A percentile compares a stretch with the other conserved stretches of the same genome.
Conservation (phyloP, 1,140 invertebrate genomes). For the Drosophila biarmipes region DNA sequence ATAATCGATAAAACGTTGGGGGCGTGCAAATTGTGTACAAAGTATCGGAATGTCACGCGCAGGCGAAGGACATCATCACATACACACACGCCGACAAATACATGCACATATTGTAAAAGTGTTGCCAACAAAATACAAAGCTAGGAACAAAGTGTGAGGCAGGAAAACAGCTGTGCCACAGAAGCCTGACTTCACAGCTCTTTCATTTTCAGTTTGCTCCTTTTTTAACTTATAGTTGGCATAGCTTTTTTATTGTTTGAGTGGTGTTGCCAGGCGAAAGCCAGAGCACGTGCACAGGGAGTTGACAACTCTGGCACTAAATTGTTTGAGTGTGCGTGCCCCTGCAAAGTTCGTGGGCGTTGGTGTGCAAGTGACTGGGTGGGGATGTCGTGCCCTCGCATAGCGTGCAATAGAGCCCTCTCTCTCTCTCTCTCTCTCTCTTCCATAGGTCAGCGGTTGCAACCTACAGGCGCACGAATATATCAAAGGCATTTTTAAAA, state of each 20-base stretch:
- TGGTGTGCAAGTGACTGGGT: conserved; percentile 13
- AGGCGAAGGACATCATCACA: conserved; percentile 70
- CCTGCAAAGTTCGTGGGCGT: conserved; percentile 37
- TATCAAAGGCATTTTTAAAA: conserved; percentile 10
- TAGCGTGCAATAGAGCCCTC: conserved; percentile 18
- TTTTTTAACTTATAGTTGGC: background rate
- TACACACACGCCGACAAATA: conserved; percentile 25
- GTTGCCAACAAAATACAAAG: conserved; percentile 54
- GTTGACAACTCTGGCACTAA: conserved; percentile 55
- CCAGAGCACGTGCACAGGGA: conserved; percentile 54
- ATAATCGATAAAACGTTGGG: conserved; percentile 70
- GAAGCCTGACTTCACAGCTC: conserved; percentile 17
- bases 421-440: conserved; percentile 6
- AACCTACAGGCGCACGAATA: conserved; percentile 3
- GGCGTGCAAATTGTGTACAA: conserved; percentile 70
- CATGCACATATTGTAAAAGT: conserved; percentile 46
- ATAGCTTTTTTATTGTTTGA: background rate
- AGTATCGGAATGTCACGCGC: conserved; percentile 79
- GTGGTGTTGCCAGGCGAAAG: conserved; percentile 54
- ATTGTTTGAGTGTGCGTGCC: conserved; percentile 5
- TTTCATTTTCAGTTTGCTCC: background rate
- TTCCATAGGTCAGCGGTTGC: conserved; percentile 2
- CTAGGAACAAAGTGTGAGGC: background rate
- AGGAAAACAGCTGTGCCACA: conserved; percentile 56
- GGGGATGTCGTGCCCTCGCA: conserved; percentile 20